These are phyloP conservation scores for Cheilosia impressa DNA, from an alignment of 2,888 invertebrate species.

Conservation along the genomic window DNA sequence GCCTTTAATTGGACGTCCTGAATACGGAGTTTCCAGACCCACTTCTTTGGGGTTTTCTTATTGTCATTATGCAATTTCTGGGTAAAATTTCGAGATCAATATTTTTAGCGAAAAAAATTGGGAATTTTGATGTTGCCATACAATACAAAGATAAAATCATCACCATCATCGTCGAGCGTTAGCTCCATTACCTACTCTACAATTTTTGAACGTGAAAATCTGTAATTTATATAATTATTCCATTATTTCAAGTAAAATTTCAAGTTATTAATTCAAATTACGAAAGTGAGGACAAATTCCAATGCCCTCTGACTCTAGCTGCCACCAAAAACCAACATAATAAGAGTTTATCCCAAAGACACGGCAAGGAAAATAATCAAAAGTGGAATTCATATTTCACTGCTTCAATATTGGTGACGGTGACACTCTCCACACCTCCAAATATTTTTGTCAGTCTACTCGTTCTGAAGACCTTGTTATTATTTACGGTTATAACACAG, in stretches of 20 bases:
- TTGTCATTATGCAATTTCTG: too few species aligned
- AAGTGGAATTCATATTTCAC: conserved; percentile 57
- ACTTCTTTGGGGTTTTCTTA: too few species aligned
- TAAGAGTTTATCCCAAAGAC: conserved; percentile 76
- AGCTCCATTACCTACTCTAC: too few species aligned
- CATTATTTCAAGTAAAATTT: conserved; percentile 27
- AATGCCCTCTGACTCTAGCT: not conserved
- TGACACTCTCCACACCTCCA: conserved; percentile 6
- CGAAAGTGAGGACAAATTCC: conserved; percentile 19
- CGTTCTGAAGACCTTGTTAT: conserved; percentile 17
- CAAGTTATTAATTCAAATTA: conserved; percentile 42
- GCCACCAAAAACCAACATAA: conserved; percentile 74
- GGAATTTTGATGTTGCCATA: too few species aligned
- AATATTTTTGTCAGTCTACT: conserved; percentile 27
- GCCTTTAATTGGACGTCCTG: too few species aligned
- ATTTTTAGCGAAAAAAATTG: too few species aligned
- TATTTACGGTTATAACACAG: conserved; percentile 23
- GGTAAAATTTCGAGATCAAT: too few species aligned
- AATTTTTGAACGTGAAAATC: conserved; percentile 22
- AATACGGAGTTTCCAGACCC: too few species aligned
- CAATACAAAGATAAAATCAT: too few species aligned
- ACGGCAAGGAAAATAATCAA: conserved; percentile 46
- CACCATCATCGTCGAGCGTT: too few species aligned
- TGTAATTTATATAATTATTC: conserved; percentile 41
- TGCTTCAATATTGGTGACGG: conserved; percentile 51